Evolutionary conservation across 2,888 invertebrate species (phyloP).

Genomic region (Synanthedon andrenaeformis): DNA sequence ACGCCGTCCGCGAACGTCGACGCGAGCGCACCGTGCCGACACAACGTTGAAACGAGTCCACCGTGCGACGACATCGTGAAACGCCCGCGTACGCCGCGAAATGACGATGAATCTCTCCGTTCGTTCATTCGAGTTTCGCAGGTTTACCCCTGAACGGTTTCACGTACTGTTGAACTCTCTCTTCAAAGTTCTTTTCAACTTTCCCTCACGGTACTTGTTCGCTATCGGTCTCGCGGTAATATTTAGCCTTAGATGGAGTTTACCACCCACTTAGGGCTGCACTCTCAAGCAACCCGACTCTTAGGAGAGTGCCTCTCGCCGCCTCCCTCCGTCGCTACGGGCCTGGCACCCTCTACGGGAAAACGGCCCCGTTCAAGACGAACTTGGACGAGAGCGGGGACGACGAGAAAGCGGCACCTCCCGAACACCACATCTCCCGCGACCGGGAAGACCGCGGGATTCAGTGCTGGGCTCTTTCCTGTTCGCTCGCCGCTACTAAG

Average conservation of each 20-base stretch:
- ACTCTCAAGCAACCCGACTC: neutral
- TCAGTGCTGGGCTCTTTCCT: slow-evolving; percentile 72
- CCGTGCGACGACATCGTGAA: neutral
- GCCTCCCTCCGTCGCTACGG: slow-evolving; percentile 33
- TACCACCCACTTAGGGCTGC: neutral
- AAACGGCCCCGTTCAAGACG: slow-evolving; percentile 8
- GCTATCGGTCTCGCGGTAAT: neutral
- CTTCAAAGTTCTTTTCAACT: neutral
- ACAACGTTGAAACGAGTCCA: neutral
- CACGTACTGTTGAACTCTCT: neutral
- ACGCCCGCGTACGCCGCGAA: neutral
- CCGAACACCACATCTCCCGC: slow-evolving; percentile 54
- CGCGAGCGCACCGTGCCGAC: neutral
- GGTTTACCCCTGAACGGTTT: neutral
- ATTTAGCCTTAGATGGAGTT: neutral
- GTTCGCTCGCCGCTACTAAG: slow-evolving; percentile 74
- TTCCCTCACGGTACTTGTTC: neutral
- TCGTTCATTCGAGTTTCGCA: neutral
- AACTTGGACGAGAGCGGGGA: slow-evolving; percentile 32
- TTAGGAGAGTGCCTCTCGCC: slow-evolving; percentile 3
- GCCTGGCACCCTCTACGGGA: slow-evolving; percentile 52
- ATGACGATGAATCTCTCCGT: neutral
- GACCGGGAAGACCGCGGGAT: slow-evolving; percentile 35
- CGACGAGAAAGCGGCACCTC: slow-evolving; percentile 33
- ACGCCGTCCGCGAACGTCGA: neutral